phyloP scores from a whole-genome alignment of 2,888 invertebrate genomes.

The Elaeidobius kamerunicus region DNA sequence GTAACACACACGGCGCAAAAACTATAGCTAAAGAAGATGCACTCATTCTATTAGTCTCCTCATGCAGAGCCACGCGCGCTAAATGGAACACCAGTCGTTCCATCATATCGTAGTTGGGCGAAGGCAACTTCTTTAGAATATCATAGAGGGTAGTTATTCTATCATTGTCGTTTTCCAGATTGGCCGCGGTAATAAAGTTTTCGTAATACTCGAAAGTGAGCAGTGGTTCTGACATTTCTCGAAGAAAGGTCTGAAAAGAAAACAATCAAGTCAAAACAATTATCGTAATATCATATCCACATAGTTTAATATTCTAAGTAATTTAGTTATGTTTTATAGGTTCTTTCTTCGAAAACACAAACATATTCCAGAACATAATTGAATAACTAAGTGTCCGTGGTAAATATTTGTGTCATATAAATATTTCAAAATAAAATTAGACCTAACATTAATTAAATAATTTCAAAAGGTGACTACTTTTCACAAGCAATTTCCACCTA shows the following conservation, averaged over 20 bases:
- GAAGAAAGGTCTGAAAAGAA: conserved; percentile 61
- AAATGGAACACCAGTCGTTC: conserved; percentile 91
- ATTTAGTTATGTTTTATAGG: too few relatives aligned
- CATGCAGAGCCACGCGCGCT: conserved; percentile 82
- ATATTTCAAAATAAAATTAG: too few relatives aligned
- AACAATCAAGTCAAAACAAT: too few relatives aligned
- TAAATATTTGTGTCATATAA: too few relatives aligned
- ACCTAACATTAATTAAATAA: too few relatives aligned
- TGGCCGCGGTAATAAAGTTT: conserved; percentile 87
- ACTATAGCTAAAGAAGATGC: conserved; percentile 89
- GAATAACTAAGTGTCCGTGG: too few relatives aligned
- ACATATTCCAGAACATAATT: too few relatives aligned
- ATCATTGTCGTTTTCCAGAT: conserved; percentile 77
- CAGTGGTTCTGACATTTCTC: conserved; percentile 91
- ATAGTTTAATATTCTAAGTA: too few relatives aligned
- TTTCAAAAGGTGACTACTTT: too few relatives aligned
- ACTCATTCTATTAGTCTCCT: conserved; percentile 88
- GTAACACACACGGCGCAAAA: conserved; percentile 90
- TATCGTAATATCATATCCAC: too few relatives aligned
- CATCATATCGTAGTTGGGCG: conserved; percentile 84
- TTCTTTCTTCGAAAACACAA: too few relatives aligned
- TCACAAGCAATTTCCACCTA: too few relatives aligned
- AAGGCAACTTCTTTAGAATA: conserved; percentile 84
- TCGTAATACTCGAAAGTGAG: conserved; percentile 92
- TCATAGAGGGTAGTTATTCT: conserved; percentile 81